Base-by-base conservation (phyloP, 2,797 vertebrate genomes). In the Sternarchorhynchus goeldii region DNA sequence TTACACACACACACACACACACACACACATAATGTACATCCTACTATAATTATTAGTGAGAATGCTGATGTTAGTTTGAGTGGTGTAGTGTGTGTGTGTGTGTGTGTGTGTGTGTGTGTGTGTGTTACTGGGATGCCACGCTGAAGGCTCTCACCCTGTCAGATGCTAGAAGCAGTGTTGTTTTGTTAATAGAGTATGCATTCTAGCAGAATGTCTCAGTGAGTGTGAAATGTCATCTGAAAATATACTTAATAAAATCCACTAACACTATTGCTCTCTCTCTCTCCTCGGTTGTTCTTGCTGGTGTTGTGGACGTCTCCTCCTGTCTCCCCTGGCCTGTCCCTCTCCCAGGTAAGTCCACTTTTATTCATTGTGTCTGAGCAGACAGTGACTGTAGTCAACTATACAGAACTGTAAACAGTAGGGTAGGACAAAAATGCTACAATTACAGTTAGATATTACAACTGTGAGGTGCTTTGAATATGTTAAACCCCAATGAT, bases 321-420 rank as follows among this genome's bases (percentile, higher is more conserved):
- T 71, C 31, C 70, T 39, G 6, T 58, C 34, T 17, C 58, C 1
- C 31, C 55, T 14, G 45, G 2, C 55, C 5, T 70, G 36, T 67
- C 73, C 55, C 7, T 53, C 25, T 1, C 31, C 29, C 60, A 85
- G 84, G 81, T 83, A 81, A 85, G 81, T 62, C 36, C 62, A 55
- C 29, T 55, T 60, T 57, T 64, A 73, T 82, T 82, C 17, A 17
- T 75, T 2, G 45, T 58, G 2, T 55, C 20, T 62, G 17, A 64
- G 2, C 12, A 5, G 57, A 18, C 41, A 32, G 39, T 78, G 18
- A 14, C 41, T 12, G 7, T 65, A 74, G 67, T 73, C 5, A 67
- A 29, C 65, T 65, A n/a, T 20, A 36, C 17, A 41, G n/a, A 45
- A 14, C 64, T 66, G 21, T 21, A 21, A 3, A n/a, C 64, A 66